Percentiles rank a stretch among this genome's conserved stretches.
These are phyloP conservation scores for Varanus komodoensis DNA, from an alignment of 2,113 vertebrate species.

Conservation along the genomic window DNA sequence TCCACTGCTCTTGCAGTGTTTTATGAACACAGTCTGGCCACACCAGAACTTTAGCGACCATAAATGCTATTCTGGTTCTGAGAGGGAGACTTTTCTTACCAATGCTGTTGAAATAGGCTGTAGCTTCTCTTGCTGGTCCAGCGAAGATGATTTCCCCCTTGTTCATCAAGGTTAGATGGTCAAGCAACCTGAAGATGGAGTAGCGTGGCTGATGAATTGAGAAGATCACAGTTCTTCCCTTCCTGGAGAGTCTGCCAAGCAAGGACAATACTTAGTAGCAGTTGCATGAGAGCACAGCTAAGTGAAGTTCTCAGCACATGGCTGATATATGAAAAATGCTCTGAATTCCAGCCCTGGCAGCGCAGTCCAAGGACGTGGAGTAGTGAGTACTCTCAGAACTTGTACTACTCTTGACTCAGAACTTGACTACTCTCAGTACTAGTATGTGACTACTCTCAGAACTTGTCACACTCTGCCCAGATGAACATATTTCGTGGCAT, in stretches of 20 bases:
- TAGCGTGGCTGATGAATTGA: slow-evolving; percentile 85
- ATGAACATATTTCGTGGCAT: no score
- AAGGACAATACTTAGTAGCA: neutral
- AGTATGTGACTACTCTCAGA: neutral
- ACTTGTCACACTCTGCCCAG: neutral
- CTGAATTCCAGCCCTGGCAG: neutral
- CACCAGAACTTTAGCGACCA: neutral
- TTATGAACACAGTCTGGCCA: neutral
- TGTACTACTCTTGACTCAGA: no score
- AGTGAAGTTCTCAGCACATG: neutral
- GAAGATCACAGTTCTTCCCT: slow-evolving; percentile 82
- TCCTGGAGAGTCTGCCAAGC: slow-evolving; percentile 75
- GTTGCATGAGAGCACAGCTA: neutral
- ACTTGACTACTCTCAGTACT: no score
- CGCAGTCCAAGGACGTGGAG: neutral
- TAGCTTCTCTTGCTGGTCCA: slow-evolving; percentile 62
- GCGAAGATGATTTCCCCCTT: slow-evolving; percentile 81
- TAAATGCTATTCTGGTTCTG: neutral
- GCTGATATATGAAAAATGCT: neutral
- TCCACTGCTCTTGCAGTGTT: neutral
- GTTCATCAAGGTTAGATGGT: slow-evolving; percentile 82
- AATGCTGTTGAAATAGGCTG: slow-evolving; percentile 76
- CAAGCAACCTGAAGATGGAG: slow-evolving; percentile 82
- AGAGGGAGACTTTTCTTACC: slow-evolving; percentile 50
- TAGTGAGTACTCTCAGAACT: no score